These are phyloP conservation scores for Amblyraja radiata DNA, from an alignment of 2,797 vertebrate genomes.

Conservation along the genomic window DNA sequence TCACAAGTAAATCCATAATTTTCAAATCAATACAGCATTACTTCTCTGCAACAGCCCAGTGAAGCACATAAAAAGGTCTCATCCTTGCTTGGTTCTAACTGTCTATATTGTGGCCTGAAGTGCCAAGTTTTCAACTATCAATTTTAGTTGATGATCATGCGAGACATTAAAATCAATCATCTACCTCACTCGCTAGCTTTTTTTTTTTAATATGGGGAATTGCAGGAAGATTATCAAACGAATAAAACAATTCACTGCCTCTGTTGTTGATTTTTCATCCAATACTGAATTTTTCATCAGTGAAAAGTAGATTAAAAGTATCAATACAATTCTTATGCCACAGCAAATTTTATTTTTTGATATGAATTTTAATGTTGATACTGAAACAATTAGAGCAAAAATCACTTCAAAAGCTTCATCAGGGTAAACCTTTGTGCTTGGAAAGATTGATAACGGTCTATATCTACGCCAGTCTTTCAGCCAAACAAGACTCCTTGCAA, in stretches of 20 bases:
- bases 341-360: too few relatives aligned
- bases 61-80: background rate
- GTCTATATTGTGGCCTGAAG: background rate
- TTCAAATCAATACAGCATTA: constrained; percentile 14
- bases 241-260: background rate
- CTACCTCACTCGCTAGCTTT: background rate
- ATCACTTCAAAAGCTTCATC: too few relatives aligned
- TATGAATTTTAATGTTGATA: too few relatives aligned
- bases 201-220: background rate
- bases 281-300: background rate
- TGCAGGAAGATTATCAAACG: background rate
- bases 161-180: background rate
- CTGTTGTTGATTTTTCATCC: background rate
- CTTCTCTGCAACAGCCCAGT: background rate
- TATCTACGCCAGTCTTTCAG: too few relatives aligned
- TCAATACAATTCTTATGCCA: background rate
- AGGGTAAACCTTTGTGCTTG: too few relatives aligned
- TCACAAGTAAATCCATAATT: constrained; percentile 14
- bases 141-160: background rate
- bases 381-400: too few relatives aligned
- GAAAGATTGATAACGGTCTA: too few relatives aligned
- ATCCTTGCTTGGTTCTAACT: background rate
- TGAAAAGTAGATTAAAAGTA: background rate
- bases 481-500: too few relatives aligned
- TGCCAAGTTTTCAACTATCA: background rate